Base-by-base conservation (phyloP, 2,113 vertebrate species). In the Cnemophilus loriae region DNA sequence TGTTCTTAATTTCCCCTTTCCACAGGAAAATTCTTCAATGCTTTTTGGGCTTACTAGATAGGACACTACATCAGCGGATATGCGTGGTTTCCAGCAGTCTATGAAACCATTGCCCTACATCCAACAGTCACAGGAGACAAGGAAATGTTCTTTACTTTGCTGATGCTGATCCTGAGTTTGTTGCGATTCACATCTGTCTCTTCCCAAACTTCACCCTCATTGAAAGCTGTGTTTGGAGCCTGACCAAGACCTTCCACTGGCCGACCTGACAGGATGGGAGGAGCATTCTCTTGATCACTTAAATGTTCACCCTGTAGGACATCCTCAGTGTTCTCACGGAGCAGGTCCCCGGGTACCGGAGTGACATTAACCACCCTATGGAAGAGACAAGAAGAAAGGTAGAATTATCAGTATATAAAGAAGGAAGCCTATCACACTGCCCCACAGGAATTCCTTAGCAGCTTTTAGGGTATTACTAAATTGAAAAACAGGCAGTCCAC, bases 111-210 rank as follows among this genome's bases (percentile, higher is more conserved):
- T 71, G 33, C 63, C 82, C 60, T 86, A 53, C 75, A 33, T 67
- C 64, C 59, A 63, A 55, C 18, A 81, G 55, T 13, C 64, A 84
- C 12, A 24, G n/a, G 30, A 80, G 57, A 79, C 9, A 65, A 74
- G 63, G 16, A 83, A 71, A 63, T 22, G 47, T 50, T 81, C 89
- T 95, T 98, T 97, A 99, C 99, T 99, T 99, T 99, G 98, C 98
- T 98, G 69, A 99, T 98, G 98, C 99, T 99, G 98, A 99, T 99
- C 97, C 99, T 98, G 97, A 99, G 99, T 98, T 99, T 98, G 98
- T 99, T 99, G 91, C 99, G 98, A 97, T 99, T 99, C 96, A 99
- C 99, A 94, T 99, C 99, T 0, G 99, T 99, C 97, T 99, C 99
- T 89, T 99, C 99, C 99, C 99, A 99, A 91, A 98, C 97, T 87